Percentiles rank a stretch among this genome's conserved stretches.
These are phyloP conservation scores for Scaptomyza flava DNA, from an alignment of 2,888 invertebrate genomes.

Conservation along the genomic window DNA sequence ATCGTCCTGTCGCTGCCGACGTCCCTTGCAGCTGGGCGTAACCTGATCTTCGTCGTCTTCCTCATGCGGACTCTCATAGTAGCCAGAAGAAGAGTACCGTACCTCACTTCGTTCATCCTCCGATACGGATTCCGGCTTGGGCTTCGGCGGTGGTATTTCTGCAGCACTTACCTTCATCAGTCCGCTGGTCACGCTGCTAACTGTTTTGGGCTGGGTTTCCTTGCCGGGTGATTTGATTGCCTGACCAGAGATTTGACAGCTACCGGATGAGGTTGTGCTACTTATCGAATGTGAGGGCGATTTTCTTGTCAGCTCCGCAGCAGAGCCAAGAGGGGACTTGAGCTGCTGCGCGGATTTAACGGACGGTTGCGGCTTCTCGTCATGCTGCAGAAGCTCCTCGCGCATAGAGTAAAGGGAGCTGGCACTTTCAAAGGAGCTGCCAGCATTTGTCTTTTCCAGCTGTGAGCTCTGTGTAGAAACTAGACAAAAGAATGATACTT, in stretches of 20 bases:
- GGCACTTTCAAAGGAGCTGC: slow-evolving; percentile 94
- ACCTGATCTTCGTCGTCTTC: slow-evolving; percentile 84
- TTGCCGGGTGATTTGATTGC: slow-evolving; percentile 64
- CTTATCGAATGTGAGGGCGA: slow-evolving; percentile 86
- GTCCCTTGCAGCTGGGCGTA: slow-evolving; percentile 55
- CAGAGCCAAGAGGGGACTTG: slow-evolving; percentile 59
- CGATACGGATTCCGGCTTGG: slow-evolving; percentile 87
- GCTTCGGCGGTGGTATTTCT: slow-evolving; percentile 39
- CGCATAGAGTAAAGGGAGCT: slow-evolving; percentile 92
- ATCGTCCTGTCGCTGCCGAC: slow-evolving; percentile 88
- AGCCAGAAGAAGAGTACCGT: slow-evolving; percentile 90
- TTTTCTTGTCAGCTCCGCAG: slow-evolving; percentile 62
- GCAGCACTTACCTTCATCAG: slow-evolving; percentile 42
- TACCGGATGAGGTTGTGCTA: slow-evolving; percentile 87
- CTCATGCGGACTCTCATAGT: slow-evolving; percentile 90
- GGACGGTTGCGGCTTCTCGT: slow-evolving; percentile 51
- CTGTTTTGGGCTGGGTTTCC: slow-evolving; percentile 58
- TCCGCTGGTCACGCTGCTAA: slow-evolving; percentile 27
- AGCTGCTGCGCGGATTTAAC: slow-evolving; percentile 38
- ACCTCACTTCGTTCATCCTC: slow-evolving; percentile 89
- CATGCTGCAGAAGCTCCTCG: slow-evolving; percentile 87
- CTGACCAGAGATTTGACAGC: slow-evolving; percentile 81
- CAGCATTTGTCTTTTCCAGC: slow-evolving; percentile 88
- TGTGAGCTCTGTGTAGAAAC: slow-evolving; percentile 84
- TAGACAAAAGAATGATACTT: slow-evolving; percentile 36